These are phyloP conservation scores for Zaprionus lineosus DNA, from an alignment of 2,888 invertebrate genomes.

Conservation along the genomic window DNA sequence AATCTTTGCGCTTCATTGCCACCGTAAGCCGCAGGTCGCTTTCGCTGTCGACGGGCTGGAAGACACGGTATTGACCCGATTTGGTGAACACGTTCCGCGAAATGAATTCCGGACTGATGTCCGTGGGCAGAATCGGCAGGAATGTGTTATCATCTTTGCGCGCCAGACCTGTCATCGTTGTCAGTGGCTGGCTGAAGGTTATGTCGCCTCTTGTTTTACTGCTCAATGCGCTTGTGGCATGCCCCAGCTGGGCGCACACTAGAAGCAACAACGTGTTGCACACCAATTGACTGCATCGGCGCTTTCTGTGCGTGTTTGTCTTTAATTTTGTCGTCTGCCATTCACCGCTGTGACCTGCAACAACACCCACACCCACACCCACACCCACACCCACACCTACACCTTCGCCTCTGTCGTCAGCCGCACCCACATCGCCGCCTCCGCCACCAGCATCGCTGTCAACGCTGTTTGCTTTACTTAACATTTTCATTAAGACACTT, in stretches of 20 bases:
- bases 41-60: constrained; percentile 73
- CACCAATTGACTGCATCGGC: constrained; percentile 47
- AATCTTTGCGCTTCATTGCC: constrained; percentile 46
- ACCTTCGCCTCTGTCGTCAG: too few relatives aligned
- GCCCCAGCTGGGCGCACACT: constrained; percentile 30
- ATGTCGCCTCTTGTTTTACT: not conserved
- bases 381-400: too few relatives aligned
- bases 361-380: too few relatives aligned
- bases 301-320: constrained; percentile 68
- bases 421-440: too few relatives aligned
- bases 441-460: not conserved
- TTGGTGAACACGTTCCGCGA: constrained; percentile 78
- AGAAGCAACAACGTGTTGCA: constrained; percentile 19
- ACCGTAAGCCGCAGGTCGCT: constrained; percentile 69
- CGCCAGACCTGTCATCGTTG: constrained; percentile 47
- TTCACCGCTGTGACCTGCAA: not conserved
- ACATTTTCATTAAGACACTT: constrained; percentile 54
- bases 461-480: constrained; percentile 46
- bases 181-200: constrained; percentile 65
- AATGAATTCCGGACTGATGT: constrained; percentile 71
- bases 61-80: constrained; percentile 79
- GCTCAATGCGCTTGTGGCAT: constrained; percentile 11
- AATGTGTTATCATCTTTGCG: constrained; percentile 71
- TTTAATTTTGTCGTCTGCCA: constrained; percentile 55
- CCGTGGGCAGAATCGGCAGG: constrained; percentile 74